These are phyloP conservation scores for Gallinago media DNA, from an alignment of 2,113 vertebrate genomes.

Conservation along the genomic window DNA sequence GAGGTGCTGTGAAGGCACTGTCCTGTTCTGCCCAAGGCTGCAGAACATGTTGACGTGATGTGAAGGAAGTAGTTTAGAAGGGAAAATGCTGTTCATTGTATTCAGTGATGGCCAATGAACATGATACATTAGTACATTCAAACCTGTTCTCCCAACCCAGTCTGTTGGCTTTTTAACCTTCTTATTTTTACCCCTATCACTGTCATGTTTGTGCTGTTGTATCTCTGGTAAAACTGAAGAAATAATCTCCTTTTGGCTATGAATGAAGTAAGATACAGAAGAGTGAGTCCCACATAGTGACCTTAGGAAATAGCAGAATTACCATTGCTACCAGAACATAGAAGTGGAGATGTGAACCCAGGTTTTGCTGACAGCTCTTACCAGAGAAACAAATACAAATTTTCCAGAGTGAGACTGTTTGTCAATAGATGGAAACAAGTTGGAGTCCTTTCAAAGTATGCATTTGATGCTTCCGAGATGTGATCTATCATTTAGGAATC, in stretches of 20 bases:
- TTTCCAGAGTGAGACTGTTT: background rate
- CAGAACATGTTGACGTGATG: background rate
- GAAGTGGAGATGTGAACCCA: background rate
- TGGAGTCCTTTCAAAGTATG: background rate
- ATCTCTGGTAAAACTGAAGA: background rate
- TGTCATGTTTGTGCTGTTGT: background rate
- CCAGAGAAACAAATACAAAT: background rate
- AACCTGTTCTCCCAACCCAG: background rate
- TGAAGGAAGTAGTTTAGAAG: background rate
- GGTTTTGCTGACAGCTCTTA: background rate
- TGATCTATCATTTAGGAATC: background rate
- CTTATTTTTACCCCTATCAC: background rate
- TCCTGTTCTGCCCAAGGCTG: background rate
- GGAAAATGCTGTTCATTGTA: background rate
- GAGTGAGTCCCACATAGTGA: background rate
- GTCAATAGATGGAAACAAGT: background rate
- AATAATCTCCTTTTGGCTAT: background rate
- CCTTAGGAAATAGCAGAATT: background rate
- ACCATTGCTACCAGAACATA: background rate
- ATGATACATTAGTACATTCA: background rate
- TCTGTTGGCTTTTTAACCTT: background rate
- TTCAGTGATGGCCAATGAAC: slow-evolving; percentile 40
- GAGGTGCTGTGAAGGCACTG: background rate
- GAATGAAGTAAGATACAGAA: background rate
- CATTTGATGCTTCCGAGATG: background rate